Evolutionary conservation across 2,113 vertebrate genomes (phyloP).

Genomic region (Oryzias woworae): DNA sequence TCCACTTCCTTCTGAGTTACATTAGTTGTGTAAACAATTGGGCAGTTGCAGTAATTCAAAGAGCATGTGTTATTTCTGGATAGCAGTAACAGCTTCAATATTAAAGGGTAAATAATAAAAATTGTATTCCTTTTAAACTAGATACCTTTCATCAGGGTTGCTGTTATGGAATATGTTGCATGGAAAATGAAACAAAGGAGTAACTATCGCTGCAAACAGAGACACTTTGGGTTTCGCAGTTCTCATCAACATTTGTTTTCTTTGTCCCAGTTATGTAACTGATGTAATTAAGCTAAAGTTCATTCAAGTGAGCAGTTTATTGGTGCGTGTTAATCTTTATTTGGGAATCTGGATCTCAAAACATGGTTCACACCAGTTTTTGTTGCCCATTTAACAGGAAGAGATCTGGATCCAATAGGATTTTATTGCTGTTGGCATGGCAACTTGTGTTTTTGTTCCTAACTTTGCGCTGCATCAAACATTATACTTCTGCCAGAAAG

Average conservation of each 20-base stretch:
- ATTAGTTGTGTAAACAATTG: too few relatives aligned
- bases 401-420: slow-evolving; percentile 6
- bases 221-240: neutral
- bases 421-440: slow-evolving; percentile 6
- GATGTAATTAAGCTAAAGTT: slow-evolving; percentile 2
- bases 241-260: neutral
- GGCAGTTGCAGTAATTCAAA: too few relatives aligned
- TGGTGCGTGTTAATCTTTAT: slow-evolving; percentile 11
- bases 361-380: slow-evolving; percentile 1
- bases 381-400: slow-evolving; percentile 4
- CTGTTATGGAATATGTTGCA: too few relatives aligned
- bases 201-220: too few relatives aligned
- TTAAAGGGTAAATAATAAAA: too few relatives aligned
- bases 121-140: too few relatives aligned
- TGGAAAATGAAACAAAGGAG: too few relatives aligned
- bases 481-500: neutral
- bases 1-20: too few relatives aligned
- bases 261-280: neutral
- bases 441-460: slow-evolving; percentile 1
- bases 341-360: neutral
- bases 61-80: too few relatives aligned
- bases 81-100: too few relatives aligned
- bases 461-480: neutral
- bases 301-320: slow-evolving; percentile 8
- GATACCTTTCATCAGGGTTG: too few relatives aligned